Evolutionary conservation across 92 coral and sea anemone genomes (phyloP).

Genomic region (Pocillopora grandis): DNA sequence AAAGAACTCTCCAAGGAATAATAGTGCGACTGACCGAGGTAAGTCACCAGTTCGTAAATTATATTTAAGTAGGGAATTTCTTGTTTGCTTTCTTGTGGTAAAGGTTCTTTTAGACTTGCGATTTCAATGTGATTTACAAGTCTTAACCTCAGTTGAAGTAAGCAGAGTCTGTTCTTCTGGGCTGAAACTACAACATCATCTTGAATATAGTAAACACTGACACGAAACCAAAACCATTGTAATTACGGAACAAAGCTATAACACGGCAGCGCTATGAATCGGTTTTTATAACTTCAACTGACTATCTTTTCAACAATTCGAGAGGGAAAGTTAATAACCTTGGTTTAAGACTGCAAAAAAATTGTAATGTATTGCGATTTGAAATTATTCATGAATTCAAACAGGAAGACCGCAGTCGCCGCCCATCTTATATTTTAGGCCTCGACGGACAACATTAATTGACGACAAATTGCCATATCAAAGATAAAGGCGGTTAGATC

Average conservation of each 20-base stretch:
- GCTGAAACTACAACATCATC: background rate
- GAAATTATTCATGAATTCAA: background rate
- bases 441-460: background rate
- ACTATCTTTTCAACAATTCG: background rate
- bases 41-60: slow-evolving; percentile 29
- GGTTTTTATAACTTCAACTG: background rate
- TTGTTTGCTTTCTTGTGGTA: slow-evolving; percentile 17
- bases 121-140: background rate
- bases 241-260: background rate
- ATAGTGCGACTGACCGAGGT: slow-evolving; percentile 26
- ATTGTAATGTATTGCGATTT: background rate
- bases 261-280: background rate
- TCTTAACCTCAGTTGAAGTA: too few relatives aligned
- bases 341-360: background rate
- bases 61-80: slow-evolving; percentile 14
- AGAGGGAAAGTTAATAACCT: background rate
- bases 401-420: background rate
- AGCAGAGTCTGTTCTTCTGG: background rate
- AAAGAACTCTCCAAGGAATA: background rate
- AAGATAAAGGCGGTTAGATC: background rate
- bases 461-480: background rate
- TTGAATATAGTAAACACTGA: background rate
- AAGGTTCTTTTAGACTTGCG: slow-evolving; percentile 5
- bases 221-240: background rate
- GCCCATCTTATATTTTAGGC: background rate